These are phyloP conservation scores for Dasyurus viverrinus DNA, from an alignment of 2,113 vertebrate species.

Conservation along the genomic window DNA sequence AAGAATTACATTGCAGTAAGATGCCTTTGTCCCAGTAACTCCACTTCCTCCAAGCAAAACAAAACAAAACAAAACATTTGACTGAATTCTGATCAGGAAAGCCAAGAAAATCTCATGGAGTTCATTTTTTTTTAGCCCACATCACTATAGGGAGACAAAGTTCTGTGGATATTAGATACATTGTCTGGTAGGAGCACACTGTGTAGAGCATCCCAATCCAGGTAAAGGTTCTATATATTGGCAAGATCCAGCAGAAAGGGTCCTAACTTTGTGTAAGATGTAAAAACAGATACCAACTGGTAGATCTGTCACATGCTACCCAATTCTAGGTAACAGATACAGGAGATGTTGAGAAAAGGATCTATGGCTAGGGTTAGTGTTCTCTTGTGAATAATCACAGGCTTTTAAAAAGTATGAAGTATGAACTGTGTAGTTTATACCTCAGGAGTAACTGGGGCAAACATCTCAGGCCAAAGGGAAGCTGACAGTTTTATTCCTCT, in stretches of 20 bases:
- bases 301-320: background rate
- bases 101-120: too few relatives aligned
- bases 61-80: too few relatives aligned
- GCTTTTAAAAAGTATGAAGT: background rate
- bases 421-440: background rate
- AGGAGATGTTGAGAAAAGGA: background rate
- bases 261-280: background rate
- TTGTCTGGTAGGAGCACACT: background rate
- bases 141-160: too few relatives aligned
- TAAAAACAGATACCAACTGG: background rate
- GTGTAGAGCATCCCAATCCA: background rate
- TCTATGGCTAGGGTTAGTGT: background rate
- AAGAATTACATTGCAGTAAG: background rate
- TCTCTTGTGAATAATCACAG: background rate
- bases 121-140: too few relatives aligned
- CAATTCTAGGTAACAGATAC: background rate
- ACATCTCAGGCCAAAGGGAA: background rate
- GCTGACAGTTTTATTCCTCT: background rate
- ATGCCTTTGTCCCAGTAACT: background rate
- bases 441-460: background rate
- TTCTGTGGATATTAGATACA: too few relatives aligned
- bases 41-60: too few relatives aligned
- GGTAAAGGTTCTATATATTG: background rate
- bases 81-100: too few relatives aligned
- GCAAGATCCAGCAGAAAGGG: background rate